Base-by-base conservation (phyloP, 2,113 vertebrate species). In the Atractosteus spatula region DNA sequence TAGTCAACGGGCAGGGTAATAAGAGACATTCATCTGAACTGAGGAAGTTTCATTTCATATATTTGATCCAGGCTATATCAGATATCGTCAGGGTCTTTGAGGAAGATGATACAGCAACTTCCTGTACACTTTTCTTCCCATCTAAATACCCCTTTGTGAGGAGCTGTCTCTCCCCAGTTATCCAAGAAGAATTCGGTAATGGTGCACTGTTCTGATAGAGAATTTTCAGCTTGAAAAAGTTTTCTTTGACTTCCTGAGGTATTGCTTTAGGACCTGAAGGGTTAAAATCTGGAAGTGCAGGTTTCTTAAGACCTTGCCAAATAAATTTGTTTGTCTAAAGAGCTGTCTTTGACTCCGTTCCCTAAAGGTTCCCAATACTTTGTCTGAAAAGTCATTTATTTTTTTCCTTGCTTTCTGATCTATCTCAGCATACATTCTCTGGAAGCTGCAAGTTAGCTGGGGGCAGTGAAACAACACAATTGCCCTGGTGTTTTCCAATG, bases 111-210 rank as follows among this genome's bases (percentile, higher is more conserved):
- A 71, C 70, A 29, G 17, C 47, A 65, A 29, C 14, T 11, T 29
- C 45, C 51, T 51, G 7, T 41, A 72, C 64, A n/a, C 62, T 63
- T 43, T 62, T 12, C 42, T 42, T 41, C 62, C 13, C 16, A 61
- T 44, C 68, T 71, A 71, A 76, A 75, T 80, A 75, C 64, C 3
- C 14, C 29, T 7, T 44, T 66, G 64, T 66, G 64, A 7, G 64
- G 45, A 14, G n/a, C 43, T 16, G 42, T 41, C 41, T 66, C 45
- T n/a, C 41, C 12, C 41, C 12, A 45, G 64, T 14, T 44, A 43
- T 8, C 8, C 42, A 10, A 51, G 47, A 51, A 51, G 43, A 66
- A 42, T 45, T 5, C 45, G 42, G 64, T 10, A 66, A 43, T 66
- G 7, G 16, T 66, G 64, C 45, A 42, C 64, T 7, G 11, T 45